These are phyloP conservation scores for Casuarius casuarius DNA, from an alignment of 2,113 vertebrate genomes.

Conservation along the genomic window DNA sequence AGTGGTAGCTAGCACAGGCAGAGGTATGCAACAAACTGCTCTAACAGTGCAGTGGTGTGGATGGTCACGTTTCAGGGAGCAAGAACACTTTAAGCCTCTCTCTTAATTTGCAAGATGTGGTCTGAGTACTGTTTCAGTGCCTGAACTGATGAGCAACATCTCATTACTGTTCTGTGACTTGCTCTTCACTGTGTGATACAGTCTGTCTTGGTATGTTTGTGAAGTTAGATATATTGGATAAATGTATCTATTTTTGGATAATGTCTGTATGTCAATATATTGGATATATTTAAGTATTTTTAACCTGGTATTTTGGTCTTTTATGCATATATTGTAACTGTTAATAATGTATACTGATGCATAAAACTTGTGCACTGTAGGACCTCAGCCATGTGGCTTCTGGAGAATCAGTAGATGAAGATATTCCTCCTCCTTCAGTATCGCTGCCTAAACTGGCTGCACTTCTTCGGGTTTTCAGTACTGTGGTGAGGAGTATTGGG, in stretches of 20 bases:
- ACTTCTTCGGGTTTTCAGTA: conserved; percentile 94
- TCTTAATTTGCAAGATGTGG: neutral
- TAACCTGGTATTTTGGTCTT: neutral
- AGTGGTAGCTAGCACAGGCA: neutral
- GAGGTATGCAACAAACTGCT: neutral
- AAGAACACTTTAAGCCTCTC: neutral
- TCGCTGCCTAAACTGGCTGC: conserved; percentile 96
- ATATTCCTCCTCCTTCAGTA: conserved; percentile 94
- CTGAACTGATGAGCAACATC: neutral
- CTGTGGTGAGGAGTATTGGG: conserved; percentile 97
- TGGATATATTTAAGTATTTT: neutral
- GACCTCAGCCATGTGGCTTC: conserved; percentile 93
- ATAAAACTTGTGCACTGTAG: conserved; percentile 68
- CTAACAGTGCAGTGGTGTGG: neutral
- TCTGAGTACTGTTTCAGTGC: neutral
- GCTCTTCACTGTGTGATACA: neutral
- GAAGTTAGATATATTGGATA: neutral
- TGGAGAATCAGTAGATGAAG: conserved; percentile 91
- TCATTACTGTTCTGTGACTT: neutral
- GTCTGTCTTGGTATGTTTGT: fast-evolving
- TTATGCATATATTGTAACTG: neutral
- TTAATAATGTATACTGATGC: neutral
- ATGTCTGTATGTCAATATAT: neutral
- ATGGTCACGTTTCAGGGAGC: neutral
- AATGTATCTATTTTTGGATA: neutral